These are phyloP conservation scores for Aporophyla lueneburgensis DNA, from an alignment of 2,888 invertebrate species.

Conservation along the genomic window DNA sequence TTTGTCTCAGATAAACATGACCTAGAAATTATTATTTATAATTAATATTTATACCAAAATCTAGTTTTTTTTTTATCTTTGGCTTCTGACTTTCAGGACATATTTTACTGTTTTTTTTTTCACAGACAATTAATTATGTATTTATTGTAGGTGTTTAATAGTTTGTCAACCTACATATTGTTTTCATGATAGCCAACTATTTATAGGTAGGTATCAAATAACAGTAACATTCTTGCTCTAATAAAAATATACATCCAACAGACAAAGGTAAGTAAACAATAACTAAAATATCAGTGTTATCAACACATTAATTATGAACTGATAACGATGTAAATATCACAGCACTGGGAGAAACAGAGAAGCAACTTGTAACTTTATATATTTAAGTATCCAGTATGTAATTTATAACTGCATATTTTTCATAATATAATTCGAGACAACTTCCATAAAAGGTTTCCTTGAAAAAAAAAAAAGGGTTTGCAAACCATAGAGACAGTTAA, in stretches of 20 bases:
- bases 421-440: not conserved
- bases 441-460: too few relatives aligned
- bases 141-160: not conserved
- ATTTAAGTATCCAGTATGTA: not conserved
- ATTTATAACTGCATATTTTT: not conserved
- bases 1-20: not conserved
- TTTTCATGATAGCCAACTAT: not conserved
- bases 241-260: not conserved
- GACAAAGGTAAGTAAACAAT: constrained; percentile 37
- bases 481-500: not conserved
- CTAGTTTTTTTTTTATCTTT: not conserved
- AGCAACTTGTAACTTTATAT: constrained; percentile 5
- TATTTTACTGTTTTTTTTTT: not conserved
- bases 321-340: constrained; percentile 54
- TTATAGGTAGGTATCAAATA: constrained; percentile 8
- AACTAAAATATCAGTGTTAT: constrained; percentile 33
- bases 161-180: not conserved
- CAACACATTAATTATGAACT: constrained; percentile 31
- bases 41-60: not conserved
- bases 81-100: not conserved
- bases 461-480: not conserved
- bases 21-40: not conserved
- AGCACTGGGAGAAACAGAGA: constrained; percentile 20
- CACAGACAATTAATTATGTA: not conserved
- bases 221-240: not conserved